Conservation (phyloP, 1,140 invertebrate species). For the Heliconius melpomene region DNA sequence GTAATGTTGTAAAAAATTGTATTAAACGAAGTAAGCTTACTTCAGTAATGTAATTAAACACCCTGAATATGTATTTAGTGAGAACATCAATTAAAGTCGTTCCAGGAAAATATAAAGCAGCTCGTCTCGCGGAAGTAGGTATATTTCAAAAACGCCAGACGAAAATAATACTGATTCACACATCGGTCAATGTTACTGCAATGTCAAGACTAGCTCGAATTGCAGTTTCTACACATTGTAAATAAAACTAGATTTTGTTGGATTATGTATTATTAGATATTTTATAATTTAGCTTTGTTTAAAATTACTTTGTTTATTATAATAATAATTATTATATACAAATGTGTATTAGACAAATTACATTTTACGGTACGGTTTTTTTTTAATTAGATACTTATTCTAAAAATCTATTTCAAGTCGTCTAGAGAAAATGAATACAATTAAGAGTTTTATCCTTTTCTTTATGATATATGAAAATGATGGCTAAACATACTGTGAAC, state of each 20-base stretch:
- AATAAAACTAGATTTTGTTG: not conserved
- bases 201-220: constrained; percentile 26
- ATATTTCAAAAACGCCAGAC: constrained; percentile 30
- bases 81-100: constrained; percentile 5
- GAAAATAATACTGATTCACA: constrained; percentile 47
- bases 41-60: not conserved
- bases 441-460: too few relatives aligned
- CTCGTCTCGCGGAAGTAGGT: constrained; percentile 33
- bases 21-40: not conserved
- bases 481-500: too few relatives aligned
- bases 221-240: not conserved
- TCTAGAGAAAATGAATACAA: too few relatives aligned
- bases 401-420: too few relatives aligned
- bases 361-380: too few relatives aligned
- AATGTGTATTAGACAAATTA: too few relatives aligned
- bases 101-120: constrained; percentile 12
- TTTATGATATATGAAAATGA: too few relatives aligned
- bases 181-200: constrained; percentile 41
- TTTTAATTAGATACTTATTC: too few relatives aligned
- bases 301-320: not conserved
- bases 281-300: not conserved
- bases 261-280: not conserved
- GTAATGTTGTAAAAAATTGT: not conserved
- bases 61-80: not conserved
- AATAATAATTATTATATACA: too few relatives aligned